Evolutionary conservation across 2,113 vertebrate species (phyloP).

Genomic region (Scomber scombrus): DNA sequence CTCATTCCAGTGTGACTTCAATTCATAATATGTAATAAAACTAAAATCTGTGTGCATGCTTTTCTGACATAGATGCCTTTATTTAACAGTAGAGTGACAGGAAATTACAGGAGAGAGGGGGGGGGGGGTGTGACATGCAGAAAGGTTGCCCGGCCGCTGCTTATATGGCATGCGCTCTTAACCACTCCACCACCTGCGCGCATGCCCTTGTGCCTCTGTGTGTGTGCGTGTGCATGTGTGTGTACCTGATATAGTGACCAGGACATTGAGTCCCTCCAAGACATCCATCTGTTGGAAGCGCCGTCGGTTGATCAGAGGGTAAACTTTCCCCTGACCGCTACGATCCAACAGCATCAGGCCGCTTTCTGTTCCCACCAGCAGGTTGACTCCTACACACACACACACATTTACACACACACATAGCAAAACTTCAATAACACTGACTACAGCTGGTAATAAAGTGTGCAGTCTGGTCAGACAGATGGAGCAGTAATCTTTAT

Average conservation of each 20-base stretch:
- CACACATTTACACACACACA: constrained; percentile 25
- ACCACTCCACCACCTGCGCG: no score
- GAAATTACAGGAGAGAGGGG: no score
- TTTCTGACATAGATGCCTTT: no score
- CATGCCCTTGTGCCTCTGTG: neutral
- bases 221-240: constrained; percentile 7
- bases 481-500: no score
- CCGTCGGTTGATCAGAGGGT: constrained; percentile 95
- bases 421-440: neutral
- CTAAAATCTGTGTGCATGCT: neutral
- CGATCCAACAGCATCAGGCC: constrained; percentile 98
- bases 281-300: constrained; percentile 99
- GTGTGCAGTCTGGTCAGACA: neutral
- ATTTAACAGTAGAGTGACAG: no score
- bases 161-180: no score
- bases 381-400: constrained; percentile 90
- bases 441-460: neutral
- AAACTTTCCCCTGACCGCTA: constrained; percentile 98
- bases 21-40: neutral
- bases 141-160: no score
- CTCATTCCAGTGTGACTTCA: neutral
- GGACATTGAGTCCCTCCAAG: constrained; percentile 96
- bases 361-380: constrained; percentile 97
- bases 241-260: constrained; percentile 98
- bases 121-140: no score